Conservation (phyloP, 2,888 invertebrate genomes). For the Ennomos quercinarius region DNA sequence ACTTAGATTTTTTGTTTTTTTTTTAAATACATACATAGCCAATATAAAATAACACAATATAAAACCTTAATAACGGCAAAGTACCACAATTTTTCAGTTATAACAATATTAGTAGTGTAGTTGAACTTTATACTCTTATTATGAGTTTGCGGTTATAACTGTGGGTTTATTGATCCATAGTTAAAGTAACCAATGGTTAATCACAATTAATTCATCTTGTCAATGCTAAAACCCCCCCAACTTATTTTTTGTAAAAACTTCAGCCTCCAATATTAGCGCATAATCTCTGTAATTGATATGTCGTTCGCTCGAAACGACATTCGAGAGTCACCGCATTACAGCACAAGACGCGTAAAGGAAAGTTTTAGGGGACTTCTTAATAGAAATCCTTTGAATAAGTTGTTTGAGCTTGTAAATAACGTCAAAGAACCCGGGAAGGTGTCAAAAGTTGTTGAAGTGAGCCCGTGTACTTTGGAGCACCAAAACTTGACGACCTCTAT, state of each 20-base stretch:
- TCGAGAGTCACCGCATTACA: conserved; percentile 41
- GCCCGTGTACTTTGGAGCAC: conserved; percentile 49
- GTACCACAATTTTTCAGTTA: conserved; percentile 8
- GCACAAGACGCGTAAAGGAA: conserved; percentile 52
- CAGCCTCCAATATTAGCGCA: too few species aligned
- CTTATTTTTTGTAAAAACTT: too few species aligned
- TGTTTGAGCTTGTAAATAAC: conserved; percentile 60
- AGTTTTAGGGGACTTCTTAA: conserved; percentile 55
- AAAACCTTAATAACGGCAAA: conserved; percentile 1
- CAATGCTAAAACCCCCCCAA: too few species aligned
- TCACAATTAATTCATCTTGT: too few species aligned
- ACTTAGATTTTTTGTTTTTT: too few species aligned
- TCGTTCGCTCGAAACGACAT: too few species aligned
- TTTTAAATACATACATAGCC: too few species aligned
- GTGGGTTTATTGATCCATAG: too few species aligned
- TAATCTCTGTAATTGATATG: too few species aligned
- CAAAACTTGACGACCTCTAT: conserved; percentile 64
- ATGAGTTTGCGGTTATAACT: conserved; percentile 24
- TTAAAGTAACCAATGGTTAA: too few species aligned
- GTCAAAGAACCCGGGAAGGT: conserved; percentile 54
- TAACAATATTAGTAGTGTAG: neutral
- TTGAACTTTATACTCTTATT: conserved; percentile 1
- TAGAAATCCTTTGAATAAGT: conserved; percentile 61
- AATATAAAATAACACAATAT: too few species aligned
- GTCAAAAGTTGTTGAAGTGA: conserved; percentile 60